Conservation (phyloP, 35 echinoderm and acorn worm species). For the Acanthaster planci region DNA sequence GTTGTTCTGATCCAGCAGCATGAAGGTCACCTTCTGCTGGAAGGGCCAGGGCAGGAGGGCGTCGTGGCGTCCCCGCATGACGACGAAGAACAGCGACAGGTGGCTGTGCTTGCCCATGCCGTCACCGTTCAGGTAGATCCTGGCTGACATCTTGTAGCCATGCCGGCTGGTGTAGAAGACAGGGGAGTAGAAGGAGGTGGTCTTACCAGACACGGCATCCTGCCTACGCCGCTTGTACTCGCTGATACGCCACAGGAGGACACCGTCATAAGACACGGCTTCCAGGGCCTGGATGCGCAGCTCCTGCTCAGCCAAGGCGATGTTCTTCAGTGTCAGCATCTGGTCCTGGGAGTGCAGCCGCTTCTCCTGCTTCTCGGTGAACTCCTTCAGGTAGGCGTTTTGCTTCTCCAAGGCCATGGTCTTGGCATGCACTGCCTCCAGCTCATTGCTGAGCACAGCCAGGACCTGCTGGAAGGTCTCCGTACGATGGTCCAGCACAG, state of each 20-base stretch:
- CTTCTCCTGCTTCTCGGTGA: slow-evolving; percentile 37
- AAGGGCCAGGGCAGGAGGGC: slow-evolving; percentile 70
- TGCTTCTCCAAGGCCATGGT: not conserved
- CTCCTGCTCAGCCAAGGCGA: slow-evolving; percentile 39
- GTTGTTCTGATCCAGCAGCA: slow-evolving; percentile 46
- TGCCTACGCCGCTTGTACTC: slow-evolving; percentile 11
- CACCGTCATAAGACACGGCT: slow-evolving; percentile 8
- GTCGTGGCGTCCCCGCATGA: slow-evolving; percentile 68
- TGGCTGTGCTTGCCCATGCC: slow-evolving; percentile 55
- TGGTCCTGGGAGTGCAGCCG: slow-evolving; percentile 28
- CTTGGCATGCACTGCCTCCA: slow-evolving; percentile 22
- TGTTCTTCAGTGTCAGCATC: slow-evolving; percentile 36
- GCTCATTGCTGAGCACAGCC: slow-evolving; percentile 31
- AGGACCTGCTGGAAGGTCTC: slow-evolving; percentile 30
- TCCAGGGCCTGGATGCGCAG: slow-evolving; percentile 35
- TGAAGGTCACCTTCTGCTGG: slow-evolving; percentile 57
- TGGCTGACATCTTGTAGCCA: slow-evolving; percentile 38
- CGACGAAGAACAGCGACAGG: slow-evolving; percentile 70
- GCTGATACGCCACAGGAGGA: slow-evolving; percentile 35
- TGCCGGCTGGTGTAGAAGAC: slow-evolving; percentile 43
- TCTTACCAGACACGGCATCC: slow-evolving; percentile 28
- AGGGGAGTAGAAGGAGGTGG: slow-evolving; percentile 44
- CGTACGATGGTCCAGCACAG: slow-evolving; percentile 13
- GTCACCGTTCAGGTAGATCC: slow-evolving; percentile 65
- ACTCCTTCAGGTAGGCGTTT: slow-evolving; percentile 33